A percentile compares a stretch with the other conserved stretches of the same genome.
Conservation (phyloP, 2,113 vertebrate genomes). For the Notiomystis cincta region DNA sequence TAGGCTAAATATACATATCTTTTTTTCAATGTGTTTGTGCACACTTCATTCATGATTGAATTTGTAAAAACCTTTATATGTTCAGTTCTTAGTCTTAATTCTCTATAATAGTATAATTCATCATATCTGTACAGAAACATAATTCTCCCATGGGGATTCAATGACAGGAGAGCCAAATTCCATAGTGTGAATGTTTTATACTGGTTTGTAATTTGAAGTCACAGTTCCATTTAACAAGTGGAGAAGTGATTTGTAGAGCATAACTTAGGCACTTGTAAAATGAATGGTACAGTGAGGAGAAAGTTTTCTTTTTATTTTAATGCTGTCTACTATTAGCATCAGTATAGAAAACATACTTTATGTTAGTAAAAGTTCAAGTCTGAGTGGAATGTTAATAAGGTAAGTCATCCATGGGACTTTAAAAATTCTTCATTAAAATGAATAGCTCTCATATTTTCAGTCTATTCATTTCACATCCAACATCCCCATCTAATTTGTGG, state of each 20-base stretch:
- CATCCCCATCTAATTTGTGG: background rate
- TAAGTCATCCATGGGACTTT: background rate
- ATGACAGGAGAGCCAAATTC: background rate
- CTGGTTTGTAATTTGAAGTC: background rate
- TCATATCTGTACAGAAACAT: background rate
- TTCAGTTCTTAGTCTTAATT: background rate
- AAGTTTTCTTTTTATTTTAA: background rate
- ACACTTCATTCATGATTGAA: background rate
- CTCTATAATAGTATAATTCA: background rate
- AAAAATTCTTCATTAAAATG: slow-evolving; percentile 4
- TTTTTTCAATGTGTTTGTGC: background rate
- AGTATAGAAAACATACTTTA: background rate
- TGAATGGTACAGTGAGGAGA: background rate
- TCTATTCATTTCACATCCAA: background rate
- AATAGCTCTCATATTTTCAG: background rate
- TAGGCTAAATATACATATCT: background rate
- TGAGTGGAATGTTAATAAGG: background rate
- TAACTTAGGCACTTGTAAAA: background rate
- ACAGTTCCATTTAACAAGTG: background rate
- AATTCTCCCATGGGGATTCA: background rate
- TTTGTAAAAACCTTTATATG: background rate
- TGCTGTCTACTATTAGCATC: background rate
- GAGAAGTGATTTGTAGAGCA: background rate
- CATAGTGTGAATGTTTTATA: background rate
- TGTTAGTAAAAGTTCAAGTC: background rate